Evolutionary conservation across 2,797 vertebrate genomes (phyloP), one percentile per base, ranked within the genome.

Genomic region (Liparis tanakae): DNA sequence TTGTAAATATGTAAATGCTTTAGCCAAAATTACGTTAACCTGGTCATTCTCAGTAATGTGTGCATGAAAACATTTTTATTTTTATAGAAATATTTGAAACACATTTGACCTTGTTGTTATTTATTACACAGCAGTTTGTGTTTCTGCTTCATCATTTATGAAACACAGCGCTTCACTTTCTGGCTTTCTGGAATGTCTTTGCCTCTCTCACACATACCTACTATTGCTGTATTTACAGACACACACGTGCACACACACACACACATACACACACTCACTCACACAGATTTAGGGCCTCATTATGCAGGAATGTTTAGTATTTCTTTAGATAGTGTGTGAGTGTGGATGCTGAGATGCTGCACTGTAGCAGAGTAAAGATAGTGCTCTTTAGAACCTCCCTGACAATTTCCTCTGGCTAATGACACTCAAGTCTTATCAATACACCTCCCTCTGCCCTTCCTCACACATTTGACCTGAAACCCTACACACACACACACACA

Each of bases 251-350:
- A 65, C 68, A 75, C 53, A 59, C 39, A 51, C 74, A 70, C 56
- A 74, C 80, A 69, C 79, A 72, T 82, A 75, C 76, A 70, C 73
- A 60, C 57, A 76, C 63, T 76, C 73, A 41, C 58, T 77, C 71
- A 82, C 78, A 70, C 7, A 67, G 74, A 65, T 85, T 85, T 76
- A 88, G 82, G 77, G 78, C 60, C 73, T 85, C 82, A 96, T 98
- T 98, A 97, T 93, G 95, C 97, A 96, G 96, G 97, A 98, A 98
- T 98, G 94, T 95, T 94, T 93, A 95, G 96, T 93, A 97, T 96
- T 97, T 96, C 96, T 97, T 94, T 95, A 95, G 95, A 95, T 95
- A 95, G 95, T 96, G 80, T 89, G 86, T 79, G 77, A 80, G 72
- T 86, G 94, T 94, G 94, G 94, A 94, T 95, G 94, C 94, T 94